Base-by-base conservation (phyloP, 1,140 invertebrate species). In the Atopsyche davidsoni region DNA sequence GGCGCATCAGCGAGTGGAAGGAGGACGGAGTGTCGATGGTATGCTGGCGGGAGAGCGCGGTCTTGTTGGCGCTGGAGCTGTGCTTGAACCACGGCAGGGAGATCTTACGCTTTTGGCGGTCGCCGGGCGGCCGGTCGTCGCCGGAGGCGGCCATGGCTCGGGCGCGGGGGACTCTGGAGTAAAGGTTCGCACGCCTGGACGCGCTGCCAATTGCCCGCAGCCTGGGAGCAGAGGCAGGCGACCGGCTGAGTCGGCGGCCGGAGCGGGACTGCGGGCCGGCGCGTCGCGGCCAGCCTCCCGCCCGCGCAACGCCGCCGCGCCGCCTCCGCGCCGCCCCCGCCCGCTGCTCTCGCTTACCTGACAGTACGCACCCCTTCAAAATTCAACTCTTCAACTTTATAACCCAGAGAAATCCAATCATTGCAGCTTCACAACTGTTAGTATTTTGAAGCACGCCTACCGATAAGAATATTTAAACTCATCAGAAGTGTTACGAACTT, bases 61-160 rank as follows among this genome's bases (percentile, higher is more conserved):
- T 79, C 63, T 87, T 84, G 23, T 80, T 73, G 55, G 80, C 75
- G 60, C 77, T 76, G 50, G 85, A 78, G 22, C 86, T 89, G 68
- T 89, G 86, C 36, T 86, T 77, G 68, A 91, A 91, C 89, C 89
- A 92, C 34, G 88, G 89, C 61, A 92, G 70, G 32, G 87, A 91
- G 58, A 92, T 91, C 70, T 91, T 92, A 48, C 89, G 78, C 63
- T 87, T 89, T 64, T 82, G 78, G 34, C 60, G 59, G 56, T 69
- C 71, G 51, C 75, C 69, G 56, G 75, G 64, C 52, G 66, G 62
- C 63, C 69, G 74, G 60, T 75, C 75, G 58, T 72, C 76, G 63
- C 68, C 73, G 60, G 66, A 64, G 69, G 66, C 69, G 60, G 63
- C 63, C 59, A 62, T 60, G 62, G 61, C 60, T 61, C 62, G 40